Percentiles rank a stretch among this genome's conserved stretches.
Evolutionary conservation across 1,140 invertebrate species (phyloP).

Genomic region (Lasaia peninsularis): DNA sequence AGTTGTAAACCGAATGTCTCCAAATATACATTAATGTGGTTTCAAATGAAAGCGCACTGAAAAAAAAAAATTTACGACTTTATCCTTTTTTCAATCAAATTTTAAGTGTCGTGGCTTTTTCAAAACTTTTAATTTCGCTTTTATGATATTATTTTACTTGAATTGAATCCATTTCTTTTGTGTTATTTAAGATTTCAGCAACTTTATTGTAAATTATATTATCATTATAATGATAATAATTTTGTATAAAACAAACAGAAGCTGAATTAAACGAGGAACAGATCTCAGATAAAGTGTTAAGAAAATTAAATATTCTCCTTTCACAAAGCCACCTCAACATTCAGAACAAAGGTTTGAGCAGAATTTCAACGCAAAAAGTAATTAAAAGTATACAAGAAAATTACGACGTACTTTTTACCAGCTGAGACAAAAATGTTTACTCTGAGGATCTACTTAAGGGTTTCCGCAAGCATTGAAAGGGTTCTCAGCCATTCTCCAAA

Average conservation of each 20-base stretch:
- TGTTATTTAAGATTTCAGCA: too few species aligned
- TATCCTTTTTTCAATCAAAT: too few species aligned
- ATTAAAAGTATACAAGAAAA: slow-evolving; percentile 8
- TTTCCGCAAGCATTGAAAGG: neutral
- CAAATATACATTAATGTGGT: too few species aligned
- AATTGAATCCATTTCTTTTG: too few species aligned
- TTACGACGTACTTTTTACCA: neutral
- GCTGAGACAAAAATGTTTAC: slow-evolving; percentile 2
- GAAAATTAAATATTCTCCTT: slow-evolving; percentile 1
- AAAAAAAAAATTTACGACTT: too few species aligned
- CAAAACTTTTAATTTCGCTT: too few species aligned
- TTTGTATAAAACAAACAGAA: neutral
- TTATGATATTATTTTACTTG: too few species aligned
- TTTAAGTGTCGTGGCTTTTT: too few species aligned
- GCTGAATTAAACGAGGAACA: neutral
- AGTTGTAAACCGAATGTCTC: too few species aligned
- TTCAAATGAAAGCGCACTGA: too few species aligned
- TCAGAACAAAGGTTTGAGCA: neutral
- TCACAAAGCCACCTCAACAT: neutral
- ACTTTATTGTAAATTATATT: too few species aligned
- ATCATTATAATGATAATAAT: neutral
- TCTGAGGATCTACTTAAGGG: slow-evolving; percentile 2
- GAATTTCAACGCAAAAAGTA: neutral
- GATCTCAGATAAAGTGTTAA: neutral
- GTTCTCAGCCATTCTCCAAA: too few species aligned